Percentiles rank a stretch among this genome's conserved stretches.
These are phyloP conservation scores for Caenorhabditis drosophilae DNA, from an alignment of 2,888 invertebrate genomes.

Conservation along the genomic window DNA sequence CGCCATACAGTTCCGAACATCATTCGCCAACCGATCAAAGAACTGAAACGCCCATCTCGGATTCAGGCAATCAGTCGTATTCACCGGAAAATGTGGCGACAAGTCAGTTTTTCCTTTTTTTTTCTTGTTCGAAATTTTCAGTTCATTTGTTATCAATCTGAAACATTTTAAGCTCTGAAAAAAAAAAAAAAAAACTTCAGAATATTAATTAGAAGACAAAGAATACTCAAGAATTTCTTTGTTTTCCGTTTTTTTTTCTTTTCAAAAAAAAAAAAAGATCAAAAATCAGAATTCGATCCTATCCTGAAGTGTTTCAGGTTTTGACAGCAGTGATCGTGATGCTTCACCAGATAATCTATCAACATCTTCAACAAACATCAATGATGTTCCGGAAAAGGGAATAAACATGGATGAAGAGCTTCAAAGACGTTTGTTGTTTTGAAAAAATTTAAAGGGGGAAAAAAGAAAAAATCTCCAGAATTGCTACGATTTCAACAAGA, in stretches of 20 bases:
- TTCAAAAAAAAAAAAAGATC: no score
- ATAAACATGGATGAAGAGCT: slow-evolving; percentile 31
- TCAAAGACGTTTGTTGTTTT: slow-evolving; percentile 38
- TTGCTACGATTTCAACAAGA: slow-evolving; percentile 46
- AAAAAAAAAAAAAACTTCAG: no score
- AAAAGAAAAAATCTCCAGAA: no score
- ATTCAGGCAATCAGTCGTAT: slow-evolving; percentile 20
- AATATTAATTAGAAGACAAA: no score
- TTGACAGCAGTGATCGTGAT: slow-evolving; percentile 43
- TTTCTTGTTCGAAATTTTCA: no score
- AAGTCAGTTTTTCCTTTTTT: slow-evolving; percentile 2
- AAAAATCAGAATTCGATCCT: no score
- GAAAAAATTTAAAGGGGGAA: no score
- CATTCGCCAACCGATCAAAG: slow-evolving; percentile 38
- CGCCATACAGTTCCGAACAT: slow-evolving; percentile 38
- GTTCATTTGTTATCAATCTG: no score
- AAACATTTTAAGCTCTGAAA: no score
- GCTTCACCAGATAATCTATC: slow-evolving; percentile 51
- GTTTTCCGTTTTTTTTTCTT: no score
- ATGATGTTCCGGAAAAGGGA: slow-evolving; percentile 24
- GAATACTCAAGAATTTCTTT: no score
- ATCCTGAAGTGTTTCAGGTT: slow-evolving; percentile 10
- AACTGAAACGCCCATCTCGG: slow-evolving; percentile 43
- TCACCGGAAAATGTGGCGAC: slow-evolving; percentile 41
- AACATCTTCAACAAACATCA: slow-evolving; percentile 31